Percentiles rank a stretch among this genome's conserved stretches.
phyloP scores from a whole-genome alignment of 1,140 invertebrate species.

The Drosophila rufa region DNA sequence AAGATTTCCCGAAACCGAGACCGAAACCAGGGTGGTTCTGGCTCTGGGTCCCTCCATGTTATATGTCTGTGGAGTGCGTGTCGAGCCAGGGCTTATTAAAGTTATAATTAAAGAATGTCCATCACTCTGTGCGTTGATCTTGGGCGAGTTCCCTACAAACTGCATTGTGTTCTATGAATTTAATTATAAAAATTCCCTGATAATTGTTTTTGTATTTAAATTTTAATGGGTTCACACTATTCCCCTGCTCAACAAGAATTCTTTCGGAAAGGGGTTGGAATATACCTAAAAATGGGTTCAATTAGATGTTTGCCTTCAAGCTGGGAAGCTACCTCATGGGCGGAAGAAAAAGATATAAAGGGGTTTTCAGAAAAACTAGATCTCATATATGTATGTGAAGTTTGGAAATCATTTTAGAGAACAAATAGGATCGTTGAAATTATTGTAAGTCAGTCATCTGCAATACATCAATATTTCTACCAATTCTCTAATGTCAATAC shows the following conservation, averaged over 20 bases:
- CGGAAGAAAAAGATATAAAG: no score
- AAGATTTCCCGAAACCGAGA: constrained; percentile 38
- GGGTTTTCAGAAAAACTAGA: neutral
- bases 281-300: constrained; percentile 3
- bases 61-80: constrained; percentile 45
- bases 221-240: constrained; percentile 78
- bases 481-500: neutral
- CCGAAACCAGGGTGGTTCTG: constrained; percentile 43
- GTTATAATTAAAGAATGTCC: constrained; percentile 81
- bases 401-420: no score
- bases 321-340: neutral
- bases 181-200: constrained; percentile 67
- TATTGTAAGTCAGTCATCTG: no score
- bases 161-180: constrained; percentile 64
- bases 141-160: constrained; percentile 13
- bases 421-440: neutral
- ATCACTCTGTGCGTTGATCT: constrained; percentile 22
- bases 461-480: neutral
- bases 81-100: constrained; percentile 74
- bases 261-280: constrained; percentile 30
- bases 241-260: constrained; percentile 14
- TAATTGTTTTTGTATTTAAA: constrained; percentile 69
- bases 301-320: constrained; percentile 10
- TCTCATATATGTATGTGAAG: neutral
- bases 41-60: neutral